Evolutionary conservation across 1,140 invertebrate genomes (phyloP).

Genomic region (Leguminivora glycinivorella): DNA sequence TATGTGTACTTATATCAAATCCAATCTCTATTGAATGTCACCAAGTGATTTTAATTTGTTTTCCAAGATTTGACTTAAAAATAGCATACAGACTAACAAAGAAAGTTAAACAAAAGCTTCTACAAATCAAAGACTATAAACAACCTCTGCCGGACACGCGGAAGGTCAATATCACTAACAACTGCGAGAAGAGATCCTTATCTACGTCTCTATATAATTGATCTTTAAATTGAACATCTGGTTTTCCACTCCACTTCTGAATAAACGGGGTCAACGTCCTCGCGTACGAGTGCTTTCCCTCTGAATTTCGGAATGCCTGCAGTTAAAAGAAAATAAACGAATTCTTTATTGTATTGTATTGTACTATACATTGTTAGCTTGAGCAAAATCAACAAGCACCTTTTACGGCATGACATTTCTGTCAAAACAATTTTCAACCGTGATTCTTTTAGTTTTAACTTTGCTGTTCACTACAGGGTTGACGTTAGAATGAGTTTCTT

Average conservation of each 20-base stretch:
- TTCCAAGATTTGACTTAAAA: too few relatives aligned
- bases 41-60: too few relatives aligned
- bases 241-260: conserved; percentile 1
- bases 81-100: too few relatives aligned
- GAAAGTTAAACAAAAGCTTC: not conserved
- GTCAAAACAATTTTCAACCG: conserved; percentile 36
- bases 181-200: conserved; percentile 5
- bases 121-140: not conserved
- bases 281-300: conserved; percentile 52
- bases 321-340: conserved; percentile 14
- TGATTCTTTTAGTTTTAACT: conserved; percentile 22
- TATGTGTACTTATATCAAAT: too few relatives aligned
- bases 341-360: not conserved
- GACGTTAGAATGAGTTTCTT: conserved; percentile 40
- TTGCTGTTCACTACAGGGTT: not conserved
- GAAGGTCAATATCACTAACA: conserved; percentile 12
- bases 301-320: conserved; percentile 47
- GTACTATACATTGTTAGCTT: not conserved
- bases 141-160: not conserved
- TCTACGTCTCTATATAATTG: not conserved
- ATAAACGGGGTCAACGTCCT: conserved; percentile 53
- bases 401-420: not conserved
- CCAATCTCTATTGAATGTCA: too few relatives aligned
- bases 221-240: conserved; percentile 16
- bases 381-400: not conserved